A percentile compares a stretch with the other conserved stretches of the same genome.
These are phyloP conservation scores for Volucella bombylans DNA, from an alignment of 2,888 invertebrate species.

Conservation along the genomic window DNA sequence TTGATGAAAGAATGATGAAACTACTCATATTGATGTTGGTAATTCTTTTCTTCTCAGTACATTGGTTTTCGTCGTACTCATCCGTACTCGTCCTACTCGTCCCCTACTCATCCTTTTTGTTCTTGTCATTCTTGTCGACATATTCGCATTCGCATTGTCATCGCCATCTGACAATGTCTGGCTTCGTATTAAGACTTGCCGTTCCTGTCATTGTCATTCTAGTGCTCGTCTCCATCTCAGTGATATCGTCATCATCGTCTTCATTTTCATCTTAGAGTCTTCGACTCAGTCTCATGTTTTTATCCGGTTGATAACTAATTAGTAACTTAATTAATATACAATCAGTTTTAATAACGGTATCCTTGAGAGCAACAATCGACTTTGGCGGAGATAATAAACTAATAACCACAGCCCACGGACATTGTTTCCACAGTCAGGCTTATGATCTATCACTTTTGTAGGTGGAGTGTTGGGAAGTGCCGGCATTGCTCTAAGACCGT, in stretches of 20 bases:
- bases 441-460: slow-evolving; percentile 27
- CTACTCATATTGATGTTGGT: too few species aligned
- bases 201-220: background rate
- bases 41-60: too few species aligned
- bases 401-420: slow-evolving; percentile 65
- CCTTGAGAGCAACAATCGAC: slow-evolving; percentile 69
- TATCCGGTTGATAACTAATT: slow-evolving; percentile 65
- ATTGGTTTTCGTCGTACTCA: background rate
- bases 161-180: background rate
- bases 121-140: background rate
- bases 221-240: background rate
- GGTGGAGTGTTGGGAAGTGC: background rate
- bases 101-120: background rate
- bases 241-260: background rate
- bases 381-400: slow-evolving; percentile 70
- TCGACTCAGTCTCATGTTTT: slow-evolving; percentile 36
- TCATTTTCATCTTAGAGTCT: background rate
- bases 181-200: too few species aligned
- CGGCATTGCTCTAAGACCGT: background rate
- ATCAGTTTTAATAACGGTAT: slow-evolving; percentile 64
- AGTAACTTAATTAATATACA: slow-evolving; percentile 71
- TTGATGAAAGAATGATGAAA: too few species aligned
- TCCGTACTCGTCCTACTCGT: background rate
- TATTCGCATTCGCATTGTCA: background rate
- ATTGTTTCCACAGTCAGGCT: slow-evolving; percentile 41